These are phyloP conservation scores for Ricordea florida DNA, from an alignment of 92 coral and sea anemone species.

Conservation along the genomic window DNA sequence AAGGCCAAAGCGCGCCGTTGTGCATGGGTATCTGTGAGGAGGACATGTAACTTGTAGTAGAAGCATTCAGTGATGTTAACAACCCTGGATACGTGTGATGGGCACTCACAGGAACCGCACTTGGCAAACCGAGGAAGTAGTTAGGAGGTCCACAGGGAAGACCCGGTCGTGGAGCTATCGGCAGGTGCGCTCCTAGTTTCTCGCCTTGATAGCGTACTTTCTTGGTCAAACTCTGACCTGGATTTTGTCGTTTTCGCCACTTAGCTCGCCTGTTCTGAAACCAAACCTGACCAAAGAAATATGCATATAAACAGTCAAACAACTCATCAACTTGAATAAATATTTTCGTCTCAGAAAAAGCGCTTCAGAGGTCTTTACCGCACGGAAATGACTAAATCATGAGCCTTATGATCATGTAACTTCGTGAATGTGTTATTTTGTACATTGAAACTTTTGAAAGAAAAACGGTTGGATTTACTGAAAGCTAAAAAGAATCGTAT, in stretches of 20 bases:
- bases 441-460: too few species aligned
- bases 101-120: constrained; percentile 87
- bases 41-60: constrained; percentile 86
- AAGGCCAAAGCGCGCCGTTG: constrained; percentile 91
- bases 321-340: too few species aligned
- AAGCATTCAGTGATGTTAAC: constrained; percentile 80
- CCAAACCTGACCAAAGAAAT: constrained; percentile 77
- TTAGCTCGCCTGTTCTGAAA: constrained; percentile 98
- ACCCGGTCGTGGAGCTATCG: constrained; percentile 98
- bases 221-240: constrained; percentile 81
- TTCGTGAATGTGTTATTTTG: too few species aligned
- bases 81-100: constrained; percentile 84
- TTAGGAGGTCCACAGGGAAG: constrained; percentile 88
- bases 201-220: constrained; percentile 84
- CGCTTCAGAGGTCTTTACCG: not conserved
- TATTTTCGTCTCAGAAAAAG: too few species aligned
- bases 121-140: constrained; percentile 91
- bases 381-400: too few species aligned
- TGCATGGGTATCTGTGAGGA: constrained; percentile 92
- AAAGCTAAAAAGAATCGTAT: too few species aligned
- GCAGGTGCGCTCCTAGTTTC: constrained; percentile 83
- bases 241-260: constrained; percentile 98
- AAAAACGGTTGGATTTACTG: too few species aligned
- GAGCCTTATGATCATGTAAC: too few species aligned
- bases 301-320: not conserved